Base-by-base conservation (phyloP, 2,113 vertebrate genomes). In the Anarrhichthys ocellatus region DNA sequence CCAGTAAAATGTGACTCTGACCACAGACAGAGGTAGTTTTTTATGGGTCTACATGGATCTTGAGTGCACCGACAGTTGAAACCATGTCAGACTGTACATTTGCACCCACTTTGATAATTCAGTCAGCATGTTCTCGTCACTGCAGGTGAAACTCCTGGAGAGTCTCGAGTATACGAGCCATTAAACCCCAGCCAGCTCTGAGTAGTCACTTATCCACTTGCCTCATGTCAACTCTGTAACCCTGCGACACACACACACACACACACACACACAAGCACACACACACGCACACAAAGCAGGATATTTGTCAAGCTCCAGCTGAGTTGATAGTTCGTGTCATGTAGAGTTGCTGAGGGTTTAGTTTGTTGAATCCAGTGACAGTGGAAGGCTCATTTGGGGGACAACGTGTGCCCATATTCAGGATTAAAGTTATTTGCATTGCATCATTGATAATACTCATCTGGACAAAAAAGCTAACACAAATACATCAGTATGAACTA, bases 91-190 rank as follows among this genome's bases (percentile, higher is more conserved):
- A 42, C 38, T 63, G 22, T 34, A 76, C 59, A 64, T 20, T 58
- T 40, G 36, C 22, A n/a, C 2, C 64, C 50, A 40, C 73, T 83
- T 40, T 72, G 50, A 89, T 81, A 59, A 78, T 48, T 86, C 80
- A 81, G 44, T 62, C 34, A 24, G 52, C 27, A 32, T 74, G 77
- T 81, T 78, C 73, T 71, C 65, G 46, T 42, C 71, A 29, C 54
- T 48, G 77, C 77, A 78, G 70, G 73, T 78, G 70, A 29, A 78
- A 63, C 61, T 81, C 71, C 69, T 63, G 73, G 2, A 66, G 68
- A 61, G 56, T 40, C 61, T 78, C 0, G 1, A 76, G 22, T 32
- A 63, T 20, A 1, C 44, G 65, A 83, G 80, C 63, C 14, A 9
- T 66, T 78, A 66, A 84, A 72, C 52, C 65, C 27, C 14, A 58